Evolutionary conservation across 1,140 invertebrate genomes (phyloP), one percentile per base, ranked within the genome.

Genomic region (Pseudomyrmex sp.): DNA sequence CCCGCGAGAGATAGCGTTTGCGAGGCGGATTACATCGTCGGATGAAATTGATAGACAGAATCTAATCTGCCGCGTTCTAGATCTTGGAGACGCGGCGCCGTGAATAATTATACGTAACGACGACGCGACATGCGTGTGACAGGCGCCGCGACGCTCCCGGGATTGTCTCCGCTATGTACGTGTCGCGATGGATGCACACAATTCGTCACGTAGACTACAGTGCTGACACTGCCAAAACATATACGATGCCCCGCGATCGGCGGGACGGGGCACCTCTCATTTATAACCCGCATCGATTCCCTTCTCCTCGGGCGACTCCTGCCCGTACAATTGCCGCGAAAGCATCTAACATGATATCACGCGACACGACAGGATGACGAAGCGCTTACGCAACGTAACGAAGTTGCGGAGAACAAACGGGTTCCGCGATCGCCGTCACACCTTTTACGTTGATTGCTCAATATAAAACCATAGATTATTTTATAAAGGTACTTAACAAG

Each of bases 51-150:
- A 88, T 85, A 83, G 87, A 83, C 86, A 70, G 74, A 75, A 66
- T 85, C 73, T 89, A 89, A 89, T 89, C 83, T 83, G 61, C 79
- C n/a, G 69, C 62, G 76, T 82, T 50, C 86, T 69, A 72, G 76
- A 70, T 88, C 56, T 80, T 74, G 61, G 74, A 75, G 83, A 79
- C 62, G 62, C 65, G 58, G 15, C 15, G 44, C 62, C 50, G 83
- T 85, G 87, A 89, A 88, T 89, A 89, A 89, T 89, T 89, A 85
- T 85, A 75, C 84, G 48, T 56, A 85, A 77, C 58, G 61, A 52
- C 35, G 72, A 23, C 58, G 62, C 66, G 87, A 88, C 83, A 82
- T 69, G 62, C 75, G 48, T 77, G 62, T 58, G 77, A 74, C 54
- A 74, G 77, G 52, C 73, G 76, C 46, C 68, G 52, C 56, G 75